Evolutionary conservation across 1,140 invertebrate genomes (phyloP).

Genomic region (Meloidogyne hapla): DNA sequence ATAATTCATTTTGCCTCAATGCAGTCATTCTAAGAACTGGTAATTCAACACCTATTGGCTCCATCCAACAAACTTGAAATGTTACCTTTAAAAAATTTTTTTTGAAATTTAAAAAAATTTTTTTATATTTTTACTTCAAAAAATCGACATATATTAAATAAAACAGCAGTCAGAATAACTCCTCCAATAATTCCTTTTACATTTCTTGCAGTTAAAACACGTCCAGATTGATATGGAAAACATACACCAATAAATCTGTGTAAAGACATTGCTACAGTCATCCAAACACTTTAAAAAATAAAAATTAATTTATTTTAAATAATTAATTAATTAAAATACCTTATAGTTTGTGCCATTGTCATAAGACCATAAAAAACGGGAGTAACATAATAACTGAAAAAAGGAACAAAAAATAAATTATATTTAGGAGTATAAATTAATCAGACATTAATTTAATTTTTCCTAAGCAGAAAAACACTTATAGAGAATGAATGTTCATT

Average conservation of each 20-base stretch:
- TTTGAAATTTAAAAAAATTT: not conserved
- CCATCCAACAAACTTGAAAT: slow-evolving; percentile 47
- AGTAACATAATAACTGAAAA: slow-evolving; percentile 44
- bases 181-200: slow-evolving; percentile 38
- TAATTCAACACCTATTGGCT: slow-evolving; percentile 49
- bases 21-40: slow-evolving; percentile 45
- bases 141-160: slow-evolving; percentile 51
- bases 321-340: slow-evolving; percentile 18
- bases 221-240: slow-evolving; percentile 46
- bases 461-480: no score
- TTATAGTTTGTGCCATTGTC: slow-evolving; percentile 54
- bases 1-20: slow-evolving; percentile 42
- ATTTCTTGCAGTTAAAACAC: slow-evolving; percentile 37
- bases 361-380: slow-evolving; percentile 49
- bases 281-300: slow-evolving; percentile 50
- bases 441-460: no score
- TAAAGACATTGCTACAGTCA: slow-evolving; percentile 47
- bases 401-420: not conserved
- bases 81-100: slow-evolving; percentile 17
- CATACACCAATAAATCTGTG: slow-evolving; percentile 51
- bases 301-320: not conserved
- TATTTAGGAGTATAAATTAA: no score
- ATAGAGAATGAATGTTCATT: no score
- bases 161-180: slow-evolving; percentile 39
- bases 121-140: slow-evolving; percentile 48